Percentiles rank a stretch among this genome's conserved stretches.
Conservation (phyloP, 2,797 vertebrate genomes). For the Crossoptilon crossoptilon region DNA sequence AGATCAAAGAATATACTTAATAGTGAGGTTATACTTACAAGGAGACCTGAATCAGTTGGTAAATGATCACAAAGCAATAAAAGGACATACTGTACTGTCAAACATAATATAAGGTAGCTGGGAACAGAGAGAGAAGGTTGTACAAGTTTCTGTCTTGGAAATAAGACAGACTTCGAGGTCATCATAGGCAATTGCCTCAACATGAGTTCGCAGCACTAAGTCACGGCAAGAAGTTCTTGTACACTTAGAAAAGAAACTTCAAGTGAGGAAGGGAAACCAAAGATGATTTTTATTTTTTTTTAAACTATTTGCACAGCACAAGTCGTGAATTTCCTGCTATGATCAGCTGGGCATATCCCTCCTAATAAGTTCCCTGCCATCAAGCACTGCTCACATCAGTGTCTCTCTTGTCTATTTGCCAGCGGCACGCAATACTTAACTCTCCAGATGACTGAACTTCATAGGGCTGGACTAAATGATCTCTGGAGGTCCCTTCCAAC, state of each 20-base stretch:
- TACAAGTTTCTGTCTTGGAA: background rate
- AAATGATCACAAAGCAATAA: background rate
- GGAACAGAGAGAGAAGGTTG: background rate
- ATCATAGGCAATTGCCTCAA: constrained; percentile 15
- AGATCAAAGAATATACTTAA: background rate
- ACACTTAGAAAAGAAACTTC: background rate
- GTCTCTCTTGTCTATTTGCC: background rate
- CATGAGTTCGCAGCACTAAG: constrained; percentile 6
- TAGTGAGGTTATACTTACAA: background rate
- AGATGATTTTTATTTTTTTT: background rate
- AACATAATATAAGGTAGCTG: background rate
- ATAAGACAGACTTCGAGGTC: background rate
- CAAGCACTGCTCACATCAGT: background rate
- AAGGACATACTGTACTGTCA: background rate
- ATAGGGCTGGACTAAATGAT: no score
- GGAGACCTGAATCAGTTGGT: background rate
- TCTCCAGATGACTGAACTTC: background rate
- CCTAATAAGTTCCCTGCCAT: background rate
- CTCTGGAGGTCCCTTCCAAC: no score
- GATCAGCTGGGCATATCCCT: background rate
- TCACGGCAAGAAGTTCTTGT: background rate
- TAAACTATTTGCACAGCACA: background rate
- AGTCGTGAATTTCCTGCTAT: constrained; percentile 23
- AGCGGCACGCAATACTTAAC: background rate
- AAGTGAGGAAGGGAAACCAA: background rate